A percentile compares a stretch with the other conserved stretches of the same genome.
Conservation (phyloP, 2,797 vertebrate species). For the Octomys mimax region DNA sequence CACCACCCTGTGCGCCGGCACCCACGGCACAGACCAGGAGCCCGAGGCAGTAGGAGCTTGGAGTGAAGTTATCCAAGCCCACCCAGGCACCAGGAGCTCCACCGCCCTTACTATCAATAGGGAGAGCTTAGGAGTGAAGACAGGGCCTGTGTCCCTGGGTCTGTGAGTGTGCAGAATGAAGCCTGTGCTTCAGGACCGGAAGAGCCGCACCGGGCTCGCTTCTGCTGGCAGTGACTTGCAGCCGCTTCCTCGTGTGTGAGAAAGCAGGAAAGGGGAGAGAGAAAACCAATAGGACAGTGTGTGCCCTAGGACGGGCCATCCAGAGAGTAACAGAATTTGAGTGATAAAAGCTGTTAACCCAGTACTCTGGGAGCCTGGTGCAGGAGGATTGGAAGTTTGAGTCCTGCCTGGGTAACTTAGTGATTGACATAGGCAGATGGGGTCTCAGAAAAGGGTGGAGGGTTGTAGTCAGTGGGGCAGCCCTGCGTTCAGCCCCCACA, state of each 20-base stretch:
- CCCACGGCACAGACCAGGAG: not conserved
- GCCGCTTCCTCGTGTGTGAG: not conserved
- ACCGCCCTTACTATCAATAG: too few species aligned
- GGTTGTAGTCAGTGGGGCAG: not conserved
- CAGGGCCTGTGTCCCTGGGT: not conserved
- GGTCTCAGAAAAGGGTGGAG: not conserved
- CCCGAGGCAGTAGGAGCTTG: not conserved
- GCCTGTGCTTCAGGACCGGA: not conserved
- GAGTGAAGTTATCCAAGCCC: not conserved
- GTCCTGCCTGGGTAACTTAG: not conserved
- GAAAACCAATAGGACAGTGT: not conserved
- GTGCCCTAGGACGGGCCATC: not conserved
- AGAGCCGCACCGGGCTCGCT: not conserved
- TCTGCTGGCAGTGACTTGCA: not conserved
- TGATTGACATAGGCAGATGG: not conserved
- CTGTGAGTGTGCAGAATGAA: too few species aligned
- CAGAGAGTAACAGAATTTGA: not conserved
- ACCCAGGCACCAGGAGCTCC: too few species aligned
- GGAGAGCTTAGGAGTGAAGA: not conserved
- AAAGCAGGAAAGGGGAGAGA: not conserved
- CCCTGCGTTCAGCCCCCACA: not conserved
- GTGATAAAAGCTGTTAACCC: not conserved
- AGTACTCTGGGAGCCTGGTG: not conserved
- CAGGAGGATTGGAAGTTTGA: not conserved
- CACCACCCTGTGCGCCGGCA: rapidly evolving